Evolutionary conservation across 1,140 invertebrate species (phyloP).

Genomic region (Conus ventricosus): DNA sequence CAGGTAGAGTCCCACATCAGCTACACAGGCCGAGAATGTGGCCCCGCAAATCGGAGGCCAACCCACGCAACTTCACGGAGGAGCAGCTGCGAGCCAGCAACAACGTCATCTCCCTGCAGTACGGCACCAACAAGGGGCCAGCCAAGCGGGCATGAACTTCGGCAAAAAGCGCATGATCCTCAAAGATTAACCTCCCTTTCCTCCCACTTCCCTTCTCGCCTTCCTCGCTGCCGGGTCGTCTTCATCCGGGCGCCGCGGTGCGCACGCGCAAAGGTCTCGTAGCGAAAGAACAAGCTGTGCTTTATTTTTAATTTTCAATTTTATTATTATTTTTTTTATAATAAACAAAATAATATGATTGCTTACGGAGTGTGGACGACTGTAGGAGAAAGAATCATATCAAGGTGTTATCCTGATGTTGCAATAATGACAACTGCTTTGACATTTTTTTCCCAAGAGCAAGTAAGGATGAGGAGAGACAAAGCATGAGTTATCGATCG

Average conservation of each 20-base stretch:
- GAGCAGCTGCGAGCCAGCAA: slow-evolving; percentile 92
- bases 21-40: slow-evolving; percentile 84
- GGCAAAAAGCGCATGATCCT: slow-evolving; percentile 62
- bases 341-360: no score
- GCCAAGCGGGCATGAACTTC: slow-evolving; percentile 87
- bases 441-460: no score
- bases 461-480: no score
- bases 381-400: no score
- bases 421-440: no score
- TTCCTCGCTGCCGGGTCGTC: background rate
- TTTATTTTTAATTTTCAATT: background rate
- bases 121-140: slow-evolving; percentile 79
- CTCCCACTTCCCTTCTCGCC: background rate
- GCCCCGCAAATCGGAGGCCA: slow-evolving; percentile 86
- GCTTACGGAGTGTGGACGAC: no score
- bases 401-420: no score
- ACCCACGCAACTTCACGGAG: slow-evolving; percentile 85
- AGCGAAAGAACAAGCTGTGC: slow-evolving; percentile 6
- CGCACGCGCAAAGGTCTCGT: background rate
- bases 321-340: no score
- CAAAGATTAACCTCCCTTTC: slow-evolving; percentile 29
- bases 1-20: slow-evolving; percentile 90
- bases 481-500: no score
- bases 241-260: background rate
- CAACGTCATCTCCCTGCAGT: slow-evolving; percentile 68